Evolutionary conservation across 2,113 vertebrate species (phyloP).

Genomic region (Lipophrys pholis): DNA sequence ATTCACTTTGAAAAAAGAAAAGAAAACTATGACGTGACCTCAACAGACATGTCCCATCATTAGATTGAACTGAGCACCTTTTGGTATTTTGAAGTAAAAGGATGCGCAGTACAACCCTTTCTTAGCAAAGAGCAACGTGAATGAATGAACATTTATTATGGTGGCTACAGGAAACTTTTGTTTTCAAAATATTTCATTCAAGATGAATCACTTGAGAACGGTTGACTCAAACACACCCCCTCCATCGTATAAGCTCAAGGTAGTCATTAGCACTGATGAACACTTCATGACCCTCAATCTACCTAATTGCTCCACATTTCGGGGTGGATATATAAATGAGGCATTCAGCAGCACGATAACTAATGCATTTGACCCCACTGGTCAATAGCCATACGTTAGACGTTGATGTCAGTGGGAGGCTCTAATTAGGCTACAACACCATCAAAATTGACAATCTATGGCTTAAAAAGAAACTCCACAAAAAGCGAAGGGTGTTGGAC

Average conservation of each 20-base stretch:
- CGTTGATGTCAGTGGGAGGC: constrained; percentile 71
- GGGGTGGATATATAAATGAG: constrained; percentile 71
- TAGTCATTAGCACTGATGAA: constrained; percentile 45
- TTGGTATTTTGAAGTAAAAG: no score
- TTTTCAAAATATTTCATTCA: neutral
- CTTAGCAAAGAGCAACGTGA: no score
- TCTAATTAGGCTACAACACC: constrained; percentile 74
- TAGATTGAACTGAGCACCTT: no score
- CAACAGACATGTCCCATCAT: no score
- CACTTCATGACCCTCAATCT: constrained; percentile 46
- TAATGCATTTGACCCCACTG: constrained; percentile 75
- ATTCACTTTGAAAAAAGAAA: no score
- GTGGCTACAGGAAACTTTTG: neutral
- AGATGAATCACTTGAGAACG: constrained; percentile 9
- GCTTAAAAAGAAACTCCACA: constrained; percentile 49
- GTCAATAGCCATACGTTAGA: constrained; percentile 77
- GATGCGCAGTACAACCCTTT: no score
- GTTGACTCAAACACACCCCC: neutral
- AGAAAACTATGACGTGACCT: no score
- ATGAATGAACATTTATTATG: neutral
- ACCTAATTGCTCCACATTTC: constrained; percentile 63
- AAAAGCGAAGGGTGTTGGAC: neutral
- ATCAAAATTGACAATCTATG: constrained; percentile 63
- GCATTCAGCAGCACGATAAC: constrained; percentile 61
- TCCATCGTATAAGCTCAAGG: constrained; percentile 12